Evolutionary conservation across 2,797 vertebrate genomes (phyloP).

Genomic region (Sebastes itinus): DNA sequence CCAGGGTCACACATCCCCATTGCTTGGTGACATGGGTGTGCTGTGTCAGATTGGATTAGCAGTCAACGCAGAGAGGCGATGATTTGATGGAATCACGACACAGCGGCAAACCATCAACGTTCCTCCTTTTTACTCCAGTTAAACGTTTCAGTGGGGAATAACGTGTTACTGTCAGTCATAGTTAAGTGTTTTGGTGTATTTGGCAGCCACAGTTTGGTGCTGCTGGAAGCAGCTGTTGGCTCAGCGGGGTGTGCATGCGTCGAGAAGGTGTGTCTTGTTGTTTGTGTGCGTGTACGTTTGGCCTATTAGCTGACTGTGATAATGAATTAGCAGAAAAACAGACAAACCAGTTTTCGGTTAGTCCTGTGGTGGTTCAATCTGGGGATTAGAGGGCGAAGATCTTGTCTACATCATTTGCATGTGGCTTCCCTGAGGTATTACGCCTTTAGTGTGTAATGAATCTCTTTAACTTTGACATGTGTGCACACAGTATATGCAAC

Average conservation of each 20-base stretch:
- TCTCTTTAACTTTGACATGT: conserved; percentile 7
- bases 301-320: conserved; percentile 39
- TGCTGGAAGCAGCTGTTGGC: conserved; percentile 77
- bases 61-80: conserved; percentile 33
- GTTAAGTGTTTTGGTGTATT: conserved; percentile 57
- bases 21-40: conserved; percentile 19
- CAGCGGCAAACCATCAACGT: conserved; percentile 46
- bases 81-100: conserved; percentile 55
- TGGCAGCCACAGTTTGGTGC: conserved; percentile 57
- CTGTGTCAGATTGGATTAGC: conserved; percentile 54
- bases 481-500: neutral
- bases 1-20: neutral
- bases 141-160: conserved; percentile 41
- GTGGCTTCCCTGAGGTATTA: conserved; percentile 1
- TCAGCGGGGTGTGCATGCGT: conserved; percentile 64
- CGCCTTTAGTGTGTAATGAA: neutral
- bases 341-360: neutral
- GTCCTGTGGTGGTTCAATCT: neutral
- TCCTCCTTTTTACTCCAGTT: conserved; percentile 29
- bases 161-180: conserved; percentile 28
- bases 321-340: conserved; percentile 46
- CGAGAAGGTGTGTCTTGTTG: conserved; percentile 29
- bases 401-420: conserved; percentile 43
- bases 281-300: conserved; percentile 27
- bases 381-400: conserved; percentile 18